phyloP scores from a whole-genome alignment of 2,888 invertebrate species.

The Pachliopta kotzebuea region DNA sequence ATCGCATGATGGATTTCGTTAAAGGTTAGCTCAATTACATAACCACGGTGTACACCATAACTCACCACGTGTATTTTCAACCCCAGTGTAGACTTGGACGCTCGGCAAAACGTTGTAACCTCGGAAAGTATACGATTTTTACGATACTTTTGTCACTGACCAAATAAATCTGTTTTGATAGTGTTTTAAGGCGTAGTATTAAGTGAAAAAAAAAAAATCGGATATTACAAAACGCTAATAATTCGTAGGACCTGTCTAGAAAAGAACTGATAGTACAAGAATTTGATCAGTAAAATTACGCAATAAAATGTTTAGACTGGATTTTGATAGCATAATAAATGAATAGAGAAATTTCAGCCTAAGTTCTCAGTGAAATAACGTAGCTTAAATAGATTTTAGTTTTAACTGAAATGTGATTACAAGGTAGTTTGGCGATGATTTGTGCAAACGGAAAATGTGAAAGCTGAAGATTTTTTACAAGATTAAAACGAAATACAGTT shows the following conservation, averaged over 20 bases:
- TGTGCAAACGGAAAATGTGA: background rate
- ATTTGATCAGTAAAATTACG: background rate
- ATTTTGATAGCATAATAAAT: conserved; percentile 3
- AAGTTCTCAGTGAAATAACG: background rate
- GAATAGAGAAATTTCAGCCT: background rate
- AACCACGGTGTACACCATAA: conserved; percentile 15
- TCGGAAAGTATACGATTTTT: conserved; percentile 33
- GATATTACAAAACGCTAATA: background rate
- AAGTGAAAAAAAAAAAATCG: conserved; percentile 7
- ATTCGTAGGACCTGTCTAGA: conserved; percentile 8
- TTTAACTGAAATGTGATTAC: background rate
- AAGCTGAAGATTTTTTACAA: background rate
- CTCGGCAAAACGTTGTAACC: conserved; percentile 24
- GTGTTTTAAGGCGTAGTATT: conserved; percentile 22
- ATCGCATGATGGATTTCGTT: conserved; percentile 46
- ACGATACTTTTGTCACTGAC: conserved; percentile 23
- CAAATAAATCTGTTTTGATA: conserved; percentile 26
- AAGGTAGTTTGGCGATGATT: background rate
- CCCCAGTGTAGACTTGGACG: conserved; percentile 11
- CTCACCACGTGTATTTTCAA: conserved; percentile 16
- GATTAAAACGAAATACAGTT: conserved; percentile 2
- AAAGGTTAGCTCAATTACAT: conserved; percentile 23
- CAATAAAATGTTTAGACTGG: conserved; percentile 4
- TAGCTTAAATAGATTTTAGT: conserved; percentile 9
- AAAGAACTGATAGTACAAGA: conserved; percentile 19